Evolutionary conservation across 2,113 vertebrate genomes (phyloP), one percentile per base, ranked within the genome.

Genomic region (Chloropsis hardwickii): DNA sequence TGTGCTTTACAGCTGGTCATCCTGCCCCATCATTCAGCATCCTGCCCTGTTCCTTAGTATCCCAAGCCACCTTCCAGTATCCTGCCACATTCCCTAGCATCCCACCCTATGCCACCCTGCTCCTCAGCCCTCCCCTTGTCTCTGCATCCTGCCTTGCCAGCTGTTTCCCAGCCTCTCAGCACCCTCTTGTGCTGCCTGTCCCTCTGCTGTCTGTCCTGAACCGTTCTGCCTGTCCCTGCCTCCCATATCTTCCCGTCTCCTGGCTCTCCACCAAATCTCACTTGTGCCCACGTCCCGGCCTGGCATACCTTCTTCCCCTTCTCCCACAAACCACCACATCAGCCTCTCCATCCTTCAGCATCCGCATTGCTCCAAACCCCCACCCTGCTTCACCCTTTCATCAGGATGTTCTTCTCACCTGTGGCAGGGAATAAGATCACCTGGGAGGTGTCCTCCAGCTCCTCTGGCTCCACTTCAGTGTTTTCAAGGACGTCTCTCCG

Each of bases 351-450:
- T 31, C 42, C 73, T 45, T 23, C 62, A 53, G 33, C n/a, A 60
- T 51, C 44, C 3, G 0, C 54, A n/a, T 44, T 44, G 17, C 48
- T 83, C 51, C 3, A 4, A 82, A 40, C 31, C 17, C 40, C 28
- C 5, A 31, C 20, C 7, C 15, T 18, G 15, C 67, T 69, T 70
- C 45, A 31, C 29, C 33, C 20, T 25, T 54, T 40, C 58, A 39
- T 39, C 37, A 69, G 45, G 29, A 27, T 14, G 2, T 78, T 92
- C 97, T 78, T 92, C 97, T 99, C 93, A 99, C 99, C 99, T 95
- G 98, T 97, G 57, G 95, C 97, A 14, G 99, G 99, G 94, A 99
- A 99, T 40, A 99, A 93, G 74, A 99, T 99, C 61, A 98, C 97
- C 86, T 99, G 97, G 14, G 98, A 98, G 3, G 82, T 97, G 44